These are phyloP conservation scores for Homarus americanus DNA, from an alignment of 1,140 invertebrate species.

Conservation along the genomic window DNA sequence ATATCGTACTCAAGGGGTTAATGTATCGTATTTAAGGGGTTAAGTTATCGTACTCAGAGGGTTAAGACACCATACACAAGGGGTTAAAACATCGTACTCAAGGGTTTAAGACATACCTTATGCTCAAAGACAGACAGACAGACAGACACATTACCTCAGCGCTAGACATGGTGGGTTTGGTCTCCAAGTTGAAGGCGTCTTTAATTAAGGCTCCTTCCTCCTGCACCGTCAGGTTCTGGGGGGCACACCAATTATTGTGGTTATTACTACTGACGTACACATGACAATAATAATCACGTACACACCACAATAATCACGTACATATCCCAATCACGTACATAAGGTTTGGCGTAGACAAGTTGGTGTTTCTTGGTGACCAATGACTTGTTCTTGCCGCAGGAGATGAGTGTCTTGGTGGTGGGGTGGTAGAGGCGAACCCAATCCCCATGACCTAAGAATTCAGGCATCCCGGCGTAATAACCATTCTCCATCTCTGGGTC, in stretches of 20 bases:
- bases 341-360: slow-evolving; percentile 51
- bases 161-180: background rate
- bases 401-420: slow-evolving; percentile 1
- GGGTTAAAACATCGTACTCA: too few species aligned
- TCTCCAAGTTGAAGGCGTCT: background rate
- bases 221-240: slow-evolving; percentile 17
- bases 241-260: too few species aligned
- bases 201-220: background rate
- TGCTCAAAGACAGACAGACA: too few species aligned
- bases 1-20: too few species aligned
- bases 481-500: slow-evolving; percentile 49
- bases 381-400: slow-evolving; percentile 51
- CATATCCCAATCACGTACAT: background rate
- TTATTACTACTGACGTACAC: background rate
- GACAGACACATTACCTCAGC: background rate
- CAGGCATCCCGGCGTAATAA: slow-evolving; percentile 55
- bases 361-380: slow-evolving; percentile 50
- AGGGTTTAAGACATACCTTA: too few species aligned
- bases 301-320: background rate
- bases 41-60: too few species aligned
- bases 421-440: slow-evolving; percentile 50
- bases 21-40: too few species aligned
- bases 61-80: too few species aligned
- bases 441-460: slow-evolving; percentile 49
- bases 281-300: background rate